Evolutionary conservation across 2,113 vertebrate species (phyloP).

Genomic region (Phaethornis superciliosus): DNA sequence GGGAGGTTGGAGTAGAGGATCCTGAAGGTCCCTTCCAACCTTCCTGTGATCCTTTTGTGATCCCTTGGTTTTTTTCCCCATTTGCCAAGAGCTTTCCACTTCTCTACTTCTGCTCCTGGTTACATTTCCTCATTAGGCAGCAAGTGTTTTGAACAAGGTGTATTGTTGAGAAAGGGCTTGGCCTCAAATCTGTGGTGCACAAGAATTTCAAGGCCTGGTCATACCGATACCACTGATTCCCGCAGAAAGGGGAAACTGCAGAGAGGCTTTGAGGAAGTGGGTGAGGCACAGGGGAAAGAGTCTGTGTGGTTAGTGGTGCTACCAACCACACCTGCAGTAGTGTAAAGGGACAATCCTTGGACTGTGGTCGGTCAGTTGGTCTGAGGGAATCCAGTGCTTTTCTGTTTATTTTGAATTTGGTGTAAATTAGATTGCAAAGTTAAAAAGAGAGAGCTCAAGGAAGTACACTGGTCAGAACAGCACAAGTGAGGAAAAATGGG

Average conservation of each 20-base stretch:
- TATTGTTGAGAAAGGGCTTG: not conserved
- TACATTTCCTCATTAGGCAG: not conserved
- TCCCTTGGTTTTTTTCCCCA: not conserved
- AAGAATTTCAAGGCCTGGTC: not conserved
- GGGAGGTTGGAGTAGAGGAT: too few relatives aligned
- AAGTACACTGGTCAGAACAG: not conserved
- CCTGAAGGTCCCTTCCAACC: too few relatives aligned
- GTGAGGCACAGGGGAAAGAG: not conserved
- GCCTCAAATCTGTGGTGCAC: not conserved
- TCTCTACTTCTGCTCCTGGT: not conserved
- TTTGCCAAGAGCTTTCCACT: not conserved
- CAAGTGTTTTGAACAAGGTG: not conserved
- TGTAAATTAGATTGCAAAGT: not conserved
- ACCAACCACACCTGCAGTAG: not conserved
- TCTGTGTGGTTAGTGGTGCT: not conserved
- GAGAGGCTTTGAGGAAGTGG: constrained; percentile 30
- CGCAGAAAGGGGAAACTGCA: not conserved
- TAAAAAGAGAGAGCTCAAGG: not conserved
- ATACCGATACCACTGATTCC: not conserved
- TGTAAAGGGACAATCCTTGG: not conserved
- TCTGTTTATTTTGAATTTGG: not conserved
- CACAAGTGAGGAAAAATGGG: not conserved
- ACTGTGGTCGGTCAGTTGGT: not conserved
- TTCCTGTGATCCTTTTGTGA: not conserved
- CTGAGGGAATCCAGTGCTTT: not conserved